A percentile compares a stretch with the other conserved stretches of the same genome.
Evolutionary conservation across 2,888 invertebrate species (phyloP).

Genomic region (Caenorhabditis zanzibari): DNA sequence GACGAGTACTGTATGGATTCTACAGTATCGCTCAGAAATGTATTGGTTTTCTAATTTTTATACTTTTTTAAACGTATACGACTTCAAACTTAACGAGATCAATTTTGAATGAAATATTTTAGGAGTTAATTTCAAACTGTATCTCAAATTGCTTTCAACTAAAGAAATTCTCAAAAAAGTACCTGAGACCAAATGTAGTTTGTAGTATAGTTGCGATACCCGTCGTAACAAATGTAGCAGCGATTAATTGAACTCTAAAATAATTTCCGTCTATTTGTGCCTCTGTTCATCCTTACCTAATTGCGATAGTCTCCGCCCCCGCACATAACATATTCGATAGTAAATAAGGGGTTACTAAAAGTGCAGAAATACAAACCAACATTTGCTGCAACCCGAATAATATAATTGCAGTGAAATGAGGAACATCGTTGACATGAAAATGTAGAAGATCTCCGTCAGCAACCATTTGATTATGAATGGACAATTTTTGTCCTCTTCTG

Average conservation of each 20-base stretch:
- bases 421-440: constrained; percentile 63
- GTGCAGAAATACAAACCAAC: constrained; percentile 78
- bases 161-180: too few relatives aligned
- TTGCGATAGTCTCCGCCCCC: constrained; percentile 70
- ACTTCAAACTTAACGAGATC: too few relatives aligned
- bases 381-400: constrained; percentile 74
- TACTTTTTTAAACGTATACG: too few relatives aligned
- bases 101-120: too few relatives aligned
- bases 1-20: too few relatives aligned
- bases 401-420: constrained; percentile 41
- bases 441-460: constrained; percentile 36
- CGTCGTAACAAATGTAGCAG: constrained; percentile 78
- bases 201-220: constrained; percentile 79
- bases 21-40: too few relatives aligned
- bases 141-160: too few relatives aligned
- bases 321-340: constrained; percentile 77
- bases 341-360: constrained; percentile 77
- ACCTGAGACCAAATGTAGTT: constrained; percentile 78
- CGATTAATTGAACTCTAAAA: constrained; percentile 74
- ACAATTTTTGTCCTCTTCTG: background rate
- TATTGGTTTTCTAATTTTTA: too few relatives aligned
- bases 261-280: background rate
- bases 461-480: background rate
- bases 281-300: constrained; percentile 56
- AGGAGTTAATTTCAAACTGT: too few relatives aligned